Conservation (phyloP, 2,797 vertebrate genomes). For the Danionella dracula region DNA sequence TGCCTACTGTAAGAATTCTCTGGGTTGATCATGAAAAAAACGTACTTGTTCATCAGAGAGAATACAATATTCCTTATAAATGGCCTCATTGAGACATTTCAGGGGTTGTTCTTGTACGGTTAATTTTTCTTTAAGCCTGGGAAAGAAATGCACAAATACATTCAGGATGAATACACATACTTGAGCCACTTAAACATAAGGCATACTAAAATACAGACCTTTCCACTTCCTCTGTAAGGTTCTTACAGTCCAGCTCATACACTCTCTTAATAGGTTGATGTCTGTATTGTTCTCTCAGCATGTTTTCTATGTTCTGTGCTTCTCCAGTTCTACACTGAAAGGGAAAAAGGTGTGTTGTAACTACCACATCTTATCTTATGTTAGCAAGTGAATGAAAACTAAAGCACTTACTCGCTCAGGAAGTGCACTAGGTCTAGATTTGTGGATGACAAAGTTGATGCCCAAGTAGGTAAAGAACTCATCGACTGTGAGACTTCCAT, state of each 20-base stretch:
- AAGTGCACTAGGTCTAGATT: constrained; percentile 82
- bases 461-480: constrained; percentile 87
- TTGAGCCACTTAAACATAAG: background rate
- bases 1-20: background rate
- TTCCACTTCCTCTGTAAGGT: constrained; percentile 71
- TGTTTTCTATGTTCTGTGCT: constrained; percentile 62
- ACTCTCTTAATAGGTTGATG: constrained; percentile 76
- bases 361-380: background rate
- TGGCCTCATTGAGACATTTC: constrained; percentile 52
- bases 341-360: background rate
- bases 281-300: constrained; percentile 75
- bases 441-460: constrained; percentile 84
- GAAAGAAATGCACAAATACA: background rate
- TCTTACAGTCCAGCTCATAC: constrained; percentile 78
- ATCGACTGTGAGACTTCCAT: constrained; percentile 76
- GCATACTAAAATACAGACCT: constrained; percentile 62
- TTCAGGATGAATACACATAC: background rate
- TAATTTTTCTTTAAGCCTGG: constrained; percentile 62
- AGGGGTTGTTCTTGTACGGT: constrained; percentile 61
- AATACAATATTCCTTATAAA: constrained; percentile 60
- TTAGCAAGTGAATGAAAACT: background rate
- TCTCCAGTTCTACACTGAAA: constrained; percentile 55
- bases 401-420: constrained; percentile 71
- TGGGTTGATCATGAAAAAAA: background rate
- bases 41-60: constrained; percentile 64